Evolutionary conservation across 2,113 vertebrate genomes (phyloP), one percentile per base, ranked within the genome.

Genomic region (Cichladusa arquata): DNA sequence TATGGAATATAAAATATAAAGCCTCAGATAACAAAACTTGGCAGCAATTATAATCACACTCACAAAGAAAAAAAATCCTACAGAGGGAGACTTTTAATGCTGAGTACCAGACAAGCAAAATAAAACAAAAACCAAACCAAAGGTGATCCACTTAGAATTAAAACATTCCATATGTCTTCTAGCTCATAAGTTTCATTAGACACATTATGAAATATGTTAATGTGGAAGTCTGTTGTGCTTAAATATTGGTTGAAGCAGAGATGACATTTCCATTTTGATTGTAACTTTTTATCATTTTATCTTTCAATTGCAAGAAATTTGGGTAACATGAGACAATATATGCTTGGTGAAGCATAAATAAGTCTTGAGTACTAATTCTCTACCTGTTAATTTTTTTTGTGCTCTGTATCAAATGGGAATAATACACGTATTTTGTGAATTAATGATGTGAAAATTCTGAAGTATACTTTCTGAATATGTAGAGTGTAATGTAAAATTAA

Each of bases 1-100:
- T 80, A 31, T 18, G 67, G 64, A 92, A 93, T 23, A 80, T 65
- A 44, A 92, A 95, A 86, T 90, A 89, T 13, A 73, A 92, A 86
- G 24, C 42, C 57, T 42, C 72, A 57, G 56, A 79, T 51, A 60
- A 89, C 14, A 93, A 85, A 84, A 80, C 7, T 25, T 71, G 23
- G 1, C 42, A 90, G 14, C 47, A 95, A 83, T 77, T 92, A 71
- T 31, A 57, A 64, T 78, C 38, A 79, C 7, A 71, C 6, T 23
- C 24, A 58, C 16, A 53, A 14, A 20, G 4, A 28, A 31, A 44
- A 36, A 9, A 22, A 23, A 38, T 8, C 8, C 29, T 45, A 66
- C 38, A 60, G 33, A 58, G 22, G 8, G 12, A 88, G 23, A 47
- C 5, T 78, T 86, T 47, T 72, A 77, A 88, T 82, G 14, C 22